A percentile compares a stretch with the other conserved stretches of the same genome.
Conservation (phyloP, 2,888 invertebrate species). For the Vesta saturnalis region DNA sequence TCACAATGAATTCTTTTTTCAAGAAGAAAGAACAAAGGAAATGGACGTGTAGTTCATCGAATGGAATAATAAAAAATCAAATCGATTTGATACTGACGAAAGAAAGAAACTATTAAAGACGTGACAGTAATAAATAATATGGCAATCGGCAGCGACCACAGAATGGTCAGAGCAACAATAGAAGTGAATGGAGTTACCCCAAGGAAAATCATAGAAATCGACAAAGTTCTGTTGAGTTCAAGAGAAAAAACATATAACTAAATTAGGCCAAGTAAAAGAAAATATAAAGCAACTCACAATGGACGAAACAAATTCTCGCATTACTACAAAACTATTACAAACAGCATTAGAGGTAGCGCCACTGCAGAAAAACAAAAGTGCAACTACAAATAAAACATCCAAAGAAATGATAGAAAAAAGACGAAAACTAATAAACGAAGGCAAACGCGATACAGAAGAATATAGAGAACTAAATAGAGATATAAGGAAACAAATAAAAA, state of each 20-base stretch:
- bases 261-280: background rate
- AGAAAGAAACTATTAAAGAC: background rate
- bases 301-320: background rate
- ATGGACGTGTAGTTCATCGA: slow-evolving; percentile 5
- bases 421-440: too few species aligned
- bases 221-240: background rate
- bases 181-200: background rate
- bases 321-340: background rate
- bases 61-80: background rate
- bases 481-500: too few species aligned
- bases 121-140: background rate
- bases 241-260: background rate
- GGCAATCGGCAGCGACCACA: background rate
- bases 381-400: too few species aligned
- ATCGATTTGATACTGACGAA: background rate
- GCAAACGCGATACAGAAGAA: too few species aligned
- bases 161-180: background rate
- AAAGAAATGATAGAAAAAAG: too few species aligned
- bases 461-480: too few species aligned
- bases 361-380: too few species aligned
- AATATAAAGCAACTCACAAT: background rate
- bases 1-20: slow-evolving; percentile 11
- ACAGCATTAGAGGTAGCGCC: too few species aligned
- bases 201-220: background rate
- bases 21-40: background rate